A percentile compares a stretch with the other conserved stretches of the same genome.
These are phyloP conservation scores for Folsomia candida DNA, from an alignment of 2,888 invertebrate species.

Conservation along the genomic window DNA sequence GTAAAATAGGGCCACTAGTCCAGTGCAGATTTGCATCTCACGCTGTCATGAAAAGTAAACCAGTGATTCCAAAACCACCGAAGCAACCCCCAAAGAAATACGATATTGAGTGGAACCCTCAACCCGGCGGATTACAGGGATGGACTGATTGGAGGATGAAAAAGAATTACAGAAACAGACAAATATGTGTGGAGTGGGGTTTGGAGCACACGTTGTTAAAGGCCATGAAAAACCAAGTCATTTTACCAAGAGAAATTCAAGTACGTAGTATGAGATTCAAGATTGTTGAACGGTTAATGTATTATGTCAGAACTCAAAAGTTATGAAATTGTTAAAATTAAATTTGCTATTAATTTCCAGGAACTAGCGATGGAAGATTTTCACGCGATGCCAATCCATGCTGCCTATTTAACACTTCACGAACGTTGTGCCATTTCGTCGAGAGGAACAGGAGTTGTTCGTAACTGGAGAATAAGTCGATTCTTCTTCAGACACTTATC, in stretches of 20 bases:
- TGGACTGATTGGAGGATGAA: slow-evolving; percentile 82
- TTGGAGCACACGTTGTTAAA: slow-evolving; percentile 76
- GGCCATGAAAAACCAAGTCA: slow-evolving; percentile 76
- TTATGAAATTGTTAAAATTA: background rate
- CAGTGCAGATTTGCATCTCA: background rate
- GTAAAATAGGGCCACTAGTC: too few relatives aligned
- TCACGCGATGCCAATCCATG: too few relatives aligned
- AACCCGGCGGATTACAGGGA: slow-evolving; percentile 53
- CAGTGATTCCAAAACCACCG: background rate
- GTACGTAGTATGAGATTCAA: slow-evolving; percentile 53
- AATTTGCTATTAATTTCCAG: slow-evolving; percentile 55
- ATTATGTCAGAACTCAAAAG: too few relatives aligned
- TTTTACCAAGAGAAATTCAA: slow-evolving; percentile 73
- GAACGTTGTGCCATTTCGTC: slow-evolving; percentile 88
- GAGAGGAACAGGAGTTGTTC: slow-evolving; percentile 74
- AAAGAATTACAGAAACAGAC: slow-evolving; percentile 79
- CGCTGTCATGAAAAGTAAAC: background rate
- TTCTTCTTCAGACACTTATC: slow-evolving; percentile 87
- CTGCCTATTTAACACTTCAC: too few relatives aligned
- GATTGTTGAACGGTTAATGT: slow-evolving; percentile 3
- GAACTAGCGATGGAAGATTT: slow-evolving; percentile 75
- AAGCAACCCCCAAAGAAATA: background rate
- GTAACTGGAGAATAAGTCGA: slow-evolving; percentile 81
- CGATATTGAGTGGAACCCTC: background rate
- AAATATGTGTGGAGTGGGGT: slow-evolving; percentile 70